Percentiles rank a stretch among this genome's conserved stretches.
Conservation (phyloP, 2,113 vertebrate species). For the Peromyscus californicus region DNA sequence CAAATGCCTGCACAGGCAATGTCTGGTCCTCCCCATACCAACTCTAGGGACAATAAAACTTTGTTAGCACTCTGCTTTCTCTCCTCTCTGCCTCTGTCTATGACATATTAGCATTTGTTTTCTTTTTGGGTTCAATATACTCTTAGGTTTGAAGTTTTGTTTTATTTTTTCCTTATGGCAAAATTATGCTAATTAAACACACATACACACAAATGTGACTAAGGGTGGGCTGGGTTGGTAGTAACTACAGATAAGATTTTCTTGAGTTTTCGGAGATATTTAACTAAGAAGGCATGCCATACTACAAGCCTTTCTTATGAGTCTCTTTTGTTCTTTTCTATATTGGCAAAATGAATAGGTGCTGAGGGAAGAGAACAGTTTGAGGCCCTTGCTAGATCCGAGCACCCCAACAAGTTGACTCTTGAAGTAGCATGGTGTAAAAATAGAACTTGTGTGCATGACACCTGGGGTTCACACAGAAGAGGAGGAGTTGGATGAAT, state of each 20-base stretch:
- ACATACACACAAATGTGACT: neutral
- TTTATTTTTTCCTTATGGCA: conserved; percentile 22
- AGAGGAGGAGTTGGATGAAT: neutral
- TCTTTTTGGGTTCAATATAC: neutral
- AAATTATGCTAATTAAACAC: conserved; percentile 21
- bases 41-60: neutral
- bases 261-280: neutral
- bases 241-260: neutral
- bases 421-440: neutral
- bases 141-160: neutral
- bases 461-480: neutral
- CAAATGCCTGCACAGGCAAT: neutral
- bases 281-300: neutral
- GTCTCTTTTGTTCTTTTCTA: neutral
- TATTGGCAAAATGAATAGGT: neutral
- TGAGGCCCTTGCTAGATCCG: neutral
- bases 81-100: neutral
- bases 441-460: conserved; percentile 21
- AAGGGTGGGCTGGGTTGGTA: neutral
- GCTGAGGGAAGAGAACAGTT: neutral
- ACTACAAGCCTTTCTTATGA: neutral
- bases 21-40: neutral
- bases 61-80: neutral
- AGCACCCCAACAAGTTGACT: conserved; percentile 36
- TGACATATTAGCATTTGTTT: neutral